Evolutionary conservation across 2,888 invertebrate species (phyloP), one percentile per base, ranked within the genome.

Genomic region (Alloplasta piceator): DNA sequence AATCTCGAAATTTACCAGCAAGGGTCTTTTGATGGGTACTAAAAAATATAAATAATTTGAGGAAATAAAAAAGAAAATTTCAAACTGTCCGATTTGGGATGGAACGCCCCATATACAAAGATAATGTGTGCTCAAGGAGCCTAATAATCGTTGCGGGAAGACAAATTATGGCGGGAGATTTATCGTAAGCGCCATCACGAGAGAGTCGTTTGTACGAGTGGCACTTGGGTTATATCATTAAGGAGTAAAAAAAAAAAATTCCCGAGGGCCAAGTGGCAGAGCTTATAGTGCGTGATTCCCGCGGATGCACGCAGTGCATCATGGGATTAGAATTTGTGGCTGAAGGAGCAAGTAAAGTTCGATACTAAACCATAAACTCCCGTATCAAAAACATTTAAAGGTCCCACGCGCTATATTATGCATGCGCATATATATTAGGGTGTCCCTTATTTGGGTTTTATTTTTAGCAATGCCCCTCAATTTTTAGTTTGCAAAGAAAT

Each of bases 251-350:
- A 26, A 26, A 26, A 26, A 26, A 26, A 26, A 26, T 26, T 26
- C 26, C 26, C 26, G 56, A 64, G 43, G 50, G 41, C 41, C 50
- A 70, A 48, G 14, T 58, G 43, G 10, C 36, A 10, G 12, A 48
- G 67, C 50, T 36, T 3, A 4, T 12, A 9, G 39, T 1, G 36
- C 46, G 46, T 9, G 41, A 9, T 43, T 50, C 41, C 61, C 4
- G 26, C 14, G 64, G 56, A 74, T 61, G 55, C 56, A 55, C 43
- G 38, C 43, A 55, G 36, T 43, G 12, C 56, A 66, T 67, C 72
- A 67, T 77, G 80, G 76, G 76, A 80, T 80, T 80, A 80, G 63
- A 79, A 75, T 26, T 12, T 12, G 41, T 43, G 72, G 60, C 60
- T 55, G 75, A 80, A 73, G 55, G 80, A 76, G 72, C 56, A 72